phyloP scores from a whole-genome alignment of 1,140 invertebrate genomes.

The Thereuonema tuberculata region DNA sequence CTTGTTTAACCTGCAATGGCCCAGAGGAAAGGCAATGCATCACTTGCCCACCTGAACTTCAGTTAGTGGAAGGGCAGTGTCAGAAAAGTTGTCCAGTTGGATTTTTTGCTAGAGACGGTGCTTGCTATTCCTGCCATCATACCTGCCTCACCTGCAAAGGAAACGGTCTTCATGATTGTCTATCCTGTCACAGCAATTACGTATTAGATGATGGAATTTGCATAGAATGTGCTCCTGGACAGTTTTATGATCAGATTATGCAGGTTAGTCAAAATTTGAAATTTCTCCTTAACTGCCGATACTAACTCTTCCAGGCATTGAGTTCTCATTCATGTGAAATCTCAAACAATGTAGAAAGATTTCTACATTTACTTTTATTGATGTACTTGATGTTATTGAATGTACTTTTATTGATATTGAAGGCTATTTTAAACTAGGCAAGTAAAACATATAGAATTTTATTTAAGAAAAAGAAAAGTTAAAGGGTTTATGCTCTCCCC shows the following conservation, averaged over 20 bases:
- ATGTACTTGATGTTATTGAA: no score
- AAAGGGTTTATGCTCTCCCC: no score
- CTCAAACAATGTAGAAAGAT: no score
- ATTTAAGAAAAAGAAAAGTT: no score
- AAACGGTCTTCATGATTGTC: conserved; percentile 53
- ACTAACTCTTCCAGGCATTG: no score
- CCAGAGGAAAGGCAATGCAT: conserved; percentile 68
- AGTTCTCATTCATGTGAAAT: no score
- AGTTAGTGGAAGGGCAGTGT: conserved; percentile 62
- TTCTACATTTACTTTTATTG: no score
- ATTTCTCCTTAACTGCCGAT: no score
- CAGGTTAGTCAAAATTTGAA: no score
- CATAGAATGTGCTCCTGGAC: conserved; percentile 41
- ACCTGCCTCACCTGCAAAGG: conserved; percentile 54
- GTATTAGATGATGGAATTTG: conserved; percentile 57
- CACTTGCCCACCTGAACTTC: conserved; percentile 57
- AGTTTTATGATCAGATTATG: not conserved
- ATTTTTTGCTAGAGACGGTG: conserved; percentile 8
- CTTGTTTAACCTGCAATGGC: conserved; percentile 66
- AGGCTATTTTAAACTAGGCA: no score
- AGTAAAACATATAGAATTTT: no score
- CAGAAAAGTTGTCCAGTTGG: conserved; percentile 65
- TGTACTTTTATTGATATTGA: no score
- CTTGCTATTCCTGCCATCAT: conserved; percentile 39
- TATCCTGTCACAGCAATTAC: conserved; percentile 50